These are phyloP conservation scores for Phataginus tetradactyla DNA, from an alignment of 2,797 vertebrate species.

Conservation along the genomic window DNA sequence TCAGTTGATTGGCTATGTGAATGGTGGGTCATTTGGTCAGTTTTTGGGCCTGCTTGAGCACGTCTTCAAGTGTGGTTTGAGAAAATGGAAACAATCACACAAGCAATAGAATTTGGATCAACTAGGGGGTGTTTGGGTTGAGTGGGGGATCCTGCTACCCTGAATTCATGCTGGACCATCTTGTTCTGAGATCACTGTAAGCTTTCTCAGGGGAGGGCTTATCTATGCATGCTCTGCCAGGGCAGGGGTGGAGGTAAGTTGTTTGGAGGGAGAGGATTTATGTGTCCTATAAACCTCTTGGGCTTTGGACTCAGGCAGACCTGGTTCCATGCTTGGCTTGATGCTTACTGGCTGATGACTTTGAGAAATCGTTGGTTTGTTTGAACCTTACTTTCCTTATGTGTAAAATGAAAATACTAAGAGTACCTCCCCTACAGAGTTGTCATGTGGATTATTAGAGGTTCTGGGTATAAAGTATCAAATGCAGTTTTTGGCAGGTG, in stretches of 20 bases:
- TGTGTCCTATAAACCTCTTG: neutral
- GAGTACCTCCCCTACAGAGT: neutral
- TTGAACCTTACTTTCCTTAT: neutral
- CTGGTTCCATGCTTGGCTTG: neutral
- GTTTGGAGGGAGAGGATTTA: neutral
- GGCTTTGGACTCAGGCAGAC: neutral
- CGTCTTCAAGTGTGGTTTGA: neutral
- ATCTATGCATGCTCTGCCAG: neutral
- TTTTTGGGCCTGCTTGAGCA: neutral
- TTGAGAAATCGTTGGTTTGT: slow-evolving; percentile 21
- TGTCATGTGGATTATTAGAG: slow-evolving; percentile 17
- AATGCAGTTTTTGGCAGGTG: neutral
- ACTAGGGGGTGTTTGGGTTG: neutral
- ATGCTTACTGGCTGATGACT: neutral
- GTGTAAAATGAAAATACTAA: neutral
- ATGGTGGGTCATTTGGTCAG: neutral
- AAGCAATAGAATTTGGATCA: neutral
- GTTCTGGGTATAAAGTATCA: neutral
- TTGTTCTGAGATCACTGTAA: neutral
- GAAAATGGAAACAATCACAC: neutral
- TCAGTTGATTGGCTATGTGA: neutral
- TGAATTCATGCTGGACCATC: neutral
- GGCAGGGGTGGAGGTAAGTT: neutral
- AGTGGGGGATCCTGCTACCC: neutral
- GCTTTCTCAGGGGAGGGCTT: slow-evolving; percentile 6